Conservation (phyloP, 2,797 vertebrate species). For the Tympanoctomys barrerae region DNA sequence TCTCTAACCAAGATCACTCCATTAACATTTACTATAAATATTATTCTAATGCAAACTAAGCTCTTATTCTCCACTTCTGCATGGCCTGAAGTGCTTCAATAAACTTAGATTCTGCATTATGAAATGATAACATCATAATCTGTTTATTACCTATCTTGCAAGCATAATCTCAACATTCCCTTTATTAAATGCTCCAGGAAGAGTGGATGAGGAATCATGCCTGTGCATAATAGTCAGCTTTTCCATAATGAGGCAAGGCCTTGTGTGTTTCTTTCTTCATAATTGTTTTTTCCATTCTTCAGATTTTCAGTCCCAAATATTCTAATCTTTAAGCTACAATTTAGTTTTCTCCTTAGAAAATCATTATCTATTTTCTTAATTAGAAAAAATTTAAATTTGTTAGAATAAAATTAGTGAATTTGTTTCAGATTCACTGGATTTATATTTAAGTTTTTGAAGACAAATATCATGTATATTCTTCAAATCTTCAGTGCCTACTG, state of each 20-base stretch:
- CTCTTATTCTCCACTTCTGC: neutral
- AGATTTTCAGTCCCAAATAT: neutral
- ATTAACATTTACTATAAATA: neutral
- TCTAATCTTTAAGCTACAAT: neutral
- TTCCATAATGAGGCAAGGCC: neutral
- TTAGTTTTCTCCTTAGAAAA: neutral
- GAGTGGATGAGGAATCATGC: neutral
- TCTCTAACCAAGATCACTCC: neutral
- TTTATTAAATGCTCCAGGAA: neutral
- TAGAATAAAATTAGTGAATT: neutral
- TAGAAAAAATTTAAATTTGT: neutral
- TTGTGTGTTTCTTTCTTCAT: neutral
- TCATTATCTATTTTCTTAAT: neutral
- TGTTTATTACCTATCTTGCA: neutral
- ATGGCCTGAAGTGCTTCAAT: neutral
- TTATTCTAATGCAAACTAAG: neutral
- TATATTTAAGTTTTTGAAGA: neutral
- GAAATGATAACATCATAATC: neutral
- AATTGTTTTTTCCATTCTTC: neutral
- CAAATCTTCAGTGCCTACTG: neutral
- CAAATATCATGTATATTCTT: neutral
- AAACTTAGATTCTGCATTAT: neutral
- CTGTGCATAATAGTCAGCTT: neutral
- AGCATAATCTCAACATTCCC: fast-evolving
- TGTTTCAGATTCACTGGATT: neutral